These are phyloP conservation scores for Chymomyza caudatula DNA, from an alignment of 2,888 invertebrate species.

Conservation along the genomic window DNA sequence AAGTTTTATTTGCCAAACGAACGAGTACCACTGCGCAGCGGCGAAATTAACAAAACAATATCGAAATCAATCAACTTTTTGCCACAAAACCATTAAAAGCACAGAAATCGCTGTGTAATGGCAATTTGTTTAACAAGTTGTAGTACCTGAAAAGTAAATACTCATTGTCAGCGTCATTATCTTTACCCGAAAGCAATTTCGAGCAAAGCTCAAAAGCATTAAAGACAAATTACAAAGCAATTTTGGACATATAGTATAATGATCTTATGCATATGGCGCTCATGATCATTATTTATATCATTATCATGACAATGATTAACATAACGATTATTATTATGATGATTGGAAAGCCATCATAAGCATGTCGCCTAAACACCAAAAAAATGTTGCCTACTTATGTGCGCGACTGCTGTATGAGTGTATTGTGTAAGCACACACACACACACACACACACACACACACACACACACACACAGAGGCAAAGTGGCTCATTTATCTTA, in stretches of 20 bases:
- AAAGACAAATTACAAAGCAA: not conserved
- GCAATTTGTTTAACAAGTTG: not conserved
- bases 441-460: conserved; percentile 5
- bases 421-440: not conserved
- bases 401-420: not conserved
- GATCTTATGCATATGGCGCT: not conserved
- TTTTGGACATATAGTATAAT: not conserved
- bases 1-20: no score
- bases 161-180: not conserved
- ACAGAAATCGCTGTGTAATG: not conserved
- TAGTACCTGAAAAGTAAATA: not conserved
- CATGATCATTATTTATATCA: not conserved
- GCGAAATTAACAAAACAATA: not conserved
- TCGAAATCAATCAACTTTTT: not conserved
- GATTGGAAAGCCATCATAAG: not conserved
- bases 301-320: not conserved
- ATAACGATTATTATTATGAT: not conserved
- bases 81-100: not conserved
- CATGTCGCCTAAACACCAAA: not conserved
- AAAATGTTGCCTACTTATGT: not conserved
- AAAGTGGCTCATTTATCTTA: conserved; percentile 64
- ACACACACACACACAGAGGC: conserved; percentile 24
- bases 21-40: no score
- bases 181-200: not conserved
- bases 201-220: not conserved